A percentile compares a stretch with the other conserved stretches of the same genome.
Conservation (phyloP, 2,113 vertebrate genomes). For the Xiphorhynchus elegans region DNA sequence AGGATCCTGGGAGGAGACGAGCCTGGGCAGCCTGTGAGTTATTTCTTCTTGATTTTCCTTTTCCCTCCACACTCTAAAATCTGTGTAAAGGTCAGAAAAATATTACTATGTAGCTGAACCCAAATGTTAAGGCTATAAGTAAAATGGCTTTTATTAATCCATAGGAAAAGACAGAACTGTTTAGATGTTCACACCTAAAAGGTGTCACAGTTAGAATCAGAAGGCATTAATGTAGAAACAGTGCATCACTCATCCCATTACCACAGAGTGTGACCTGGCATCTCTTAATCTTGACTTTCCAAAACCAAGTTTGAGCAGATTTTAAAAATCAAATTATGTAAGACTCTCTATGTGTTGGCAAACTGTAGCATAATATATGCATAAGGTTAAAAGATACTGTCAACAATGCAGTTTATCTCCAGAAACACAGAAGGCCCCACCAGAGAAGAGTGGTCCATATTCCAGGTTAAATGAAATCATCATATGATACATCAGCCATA, state of each 20-base stretch:
- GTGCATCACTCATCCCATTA: background rate
- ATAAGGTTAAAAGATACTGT: background rate
- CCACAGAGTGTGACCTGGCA: background rate
- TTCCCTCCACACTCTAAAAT: background rate
- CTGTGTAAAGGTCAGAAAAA: background rate
- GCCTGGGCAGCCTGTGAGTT: slow-evolving; percentile 96
- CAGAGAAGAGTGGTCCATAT: background rate
- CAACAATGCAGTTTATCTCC: background rate
- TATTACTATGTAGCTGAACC: background rate
- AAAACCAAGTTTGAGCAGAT: background rate
- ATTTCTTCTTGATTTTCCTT: background rate
- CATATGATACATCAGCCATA: background rate
- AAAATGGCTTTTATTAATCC: background rate
- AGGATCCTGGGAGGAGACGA: slow-evolving; percentile 97
- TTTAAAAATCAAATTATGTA: background rate
- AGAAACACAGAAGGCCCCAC: background rate
- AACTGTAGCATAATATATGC: background rate
- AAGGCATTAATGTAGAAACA: background rate
- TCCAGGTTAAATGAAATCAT: background rate
- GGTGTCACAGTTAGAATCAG: background rate
- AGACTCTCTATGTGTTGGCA: background rate
- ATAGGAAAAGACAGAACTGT: background rate
- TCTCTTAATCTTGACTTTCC: slow-evolving; percentile 12
- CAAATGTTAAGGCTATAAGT: background rate
- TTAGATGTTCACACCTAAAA: background rate